Percentiles rank a stretch among this genome's conserved stretches.
Evolutionary conservation across 2,888 invertebrate genomes (phyloP).

Genomic region (Volucella inflata): DNA sequence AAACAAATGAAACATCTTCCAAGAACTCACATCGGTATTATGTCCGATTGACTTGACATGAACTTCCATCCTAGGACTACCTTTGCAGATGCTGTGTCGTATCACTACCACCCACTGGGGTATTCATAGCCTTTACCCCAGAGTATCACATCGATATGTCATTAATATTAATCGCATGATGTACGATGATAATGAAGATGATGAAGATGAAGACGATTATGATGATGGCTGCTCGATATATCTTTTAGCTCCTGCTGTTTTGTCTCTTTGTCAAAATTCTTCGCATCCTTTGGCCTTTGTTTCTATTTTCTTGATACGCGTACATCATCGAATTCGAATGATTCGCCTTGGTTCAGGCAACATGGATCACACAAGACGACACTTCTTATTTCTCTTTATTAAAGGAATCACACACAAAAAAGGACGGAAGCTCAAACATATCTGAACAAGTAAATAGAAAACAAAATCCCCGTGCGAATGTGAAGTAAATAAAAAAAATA

Average conservation of each 20-base stretch:
- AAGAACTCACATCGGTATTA: constrained; percentile 59
- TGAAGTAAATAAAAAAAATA: constrained; percentile 53
- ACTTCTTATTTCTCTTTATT: constrained; percentile 27
- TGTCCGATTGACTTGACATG: constrained; percentile 68
- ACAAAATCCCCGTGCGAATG: constrained; percentile 21
- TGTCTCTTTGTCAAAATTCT: constrained; percentile 32
- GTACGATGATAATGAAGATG: constrained; percentile 19
- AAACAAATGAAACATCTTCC: constrained; percentile 72
- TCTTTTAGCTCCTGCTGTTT: not conserved
- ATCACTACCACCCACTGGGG: constrained; percentile 21
- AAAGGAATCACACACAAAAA: constrained; percentile 51
- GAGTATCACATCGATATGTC: constrained; percentile 58
- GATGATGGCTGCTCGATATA: constrained; percentile 47
- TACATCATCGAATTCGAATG: constrained; percentile 53
- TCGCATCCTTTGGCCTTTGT: constrained; percentile 41
- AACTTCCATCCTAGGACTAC: constrained; percentile 4
- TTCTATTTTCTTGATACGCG: constrained; percentile 50
- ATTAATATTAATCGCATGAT: constrained; percentile 73
- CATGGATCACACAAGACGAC: constrained; percentile 1
- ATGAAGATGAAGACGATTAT: too few species aligned
- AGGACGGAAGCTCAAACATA: constrained; percentile 29
- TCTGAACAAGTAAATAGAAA: constrained; percentile 24
- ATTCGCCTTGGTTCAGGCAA: not conserved
- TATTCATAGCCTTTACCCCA: too few species aligned
- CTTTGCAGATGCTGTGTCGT: too few species aligned